Conservation (phyloP, 1,140 invertebrate species). For the Eriosoma lanigerum region DNA sequence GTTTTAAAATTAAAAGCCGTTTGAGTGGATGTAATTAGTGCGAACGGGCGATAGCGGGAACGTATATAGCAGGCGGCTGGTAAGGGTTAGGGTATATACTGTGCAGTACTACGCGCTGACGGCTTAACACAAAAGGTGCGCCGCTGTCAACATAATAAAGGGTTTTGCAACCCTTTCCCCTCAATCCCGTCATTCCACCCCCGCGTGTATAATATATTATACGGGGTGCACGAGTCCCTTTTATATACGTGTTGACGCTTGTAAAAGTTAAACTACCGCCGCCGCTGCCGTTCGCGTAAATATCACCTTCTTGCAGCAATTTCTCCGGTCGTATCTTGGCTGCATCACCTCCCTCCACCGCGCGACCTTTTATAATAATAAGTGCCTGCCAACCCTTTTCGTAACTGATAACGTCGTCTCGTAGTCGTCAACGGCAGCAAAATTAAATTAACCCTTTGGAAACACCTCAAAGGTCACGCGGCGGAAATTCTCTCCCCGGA, state of each 20-base stretch:
- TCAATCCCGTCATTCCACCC: not conserved
- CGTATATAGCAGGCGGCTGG: not conserved
- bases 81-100: not conserved
- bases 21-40: slow-evolving; percentile 44
- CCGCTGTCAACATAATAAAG: slow-evolving; percentile 49
- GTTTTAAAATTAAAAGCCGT: slow-evolving; percentile 44
- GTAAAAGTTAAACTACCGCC: slow-evolving; percentile 53
- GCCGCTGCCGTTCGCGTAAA: slow-evolving; percentile 6
- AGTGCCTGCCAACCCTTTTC: slow-evolving; percentile 43
- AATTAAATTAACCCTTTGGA: slow-evolving; percentile 38
- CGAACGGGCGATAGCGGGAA: not conserved
- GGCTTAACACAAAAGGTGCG: slow-evolving; percentile 46
- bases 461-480: slow-evolving; percentile 48
- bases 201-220: not conserved
- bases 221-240: slow-evolving; percentile 31
- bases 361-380: slow-evolving; percentile 36
- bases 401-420: slow-evolving; percentile 42
- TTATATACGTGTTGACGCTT: slow-evolving; percentile 52
- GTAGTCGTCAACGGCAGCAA: not conserved
- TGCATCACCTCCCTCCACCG: not conserved
- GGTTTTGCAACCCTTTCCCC: slow-evolving; percentile 35
- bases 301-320: slow-evolving; percentile 31
- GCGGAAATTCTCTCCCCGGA: slow-evolving; percentile 3
- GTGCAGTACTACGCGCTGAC: not conserved
- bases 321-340: slow-evolving; percentile 12